phyloP scores from a whole-genome alignment of 2,888 invertebrate species.

The Agrotis puta region DNA sequence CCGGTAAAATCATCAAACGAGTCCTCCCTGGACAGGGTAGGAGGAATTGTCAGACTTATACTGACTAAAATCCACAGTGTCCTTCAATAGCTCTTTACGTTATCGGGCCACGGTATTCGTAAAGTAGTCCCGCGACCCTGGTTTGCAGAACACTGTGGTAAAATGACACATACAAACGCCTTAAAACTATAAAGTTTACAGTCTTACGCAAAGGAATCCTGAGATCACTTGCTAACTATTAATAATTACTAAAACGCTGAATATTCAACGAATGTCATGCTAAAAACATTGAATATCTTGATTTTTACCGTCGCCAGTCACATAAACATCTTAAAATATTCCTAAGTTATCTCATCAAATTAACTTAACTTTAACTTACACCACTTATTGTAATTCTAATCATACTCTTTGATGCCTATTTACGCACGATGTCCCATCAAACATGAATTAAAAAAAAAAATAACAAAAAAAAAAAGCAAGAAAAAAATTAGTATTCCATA shows the following conservation, averaged over 20 bases:
- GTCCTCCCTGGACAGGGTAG: too few species aligned
- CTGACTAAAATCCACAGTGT: too few species aligned
- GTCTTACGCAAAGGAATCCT: slow-evolving; percentile 31
- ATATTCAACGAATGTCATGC: slow-evolving; percentile 52
- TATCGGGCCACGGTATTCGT: too few species aligned
- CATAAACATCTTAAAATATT: slow-evolving; percentile 51
- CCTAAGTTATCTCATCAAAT: slow-evolving; percentile 30
- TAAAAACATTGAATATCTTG: slow-evolving; percentile 47
- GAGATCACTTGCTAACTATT: slow-evolving; percentile 45
- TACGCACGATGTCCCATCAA: slow-evolving; percentile 45
- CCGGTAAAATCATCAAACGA: too few species aligned
- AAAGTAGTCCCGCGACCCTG: too few species aligned
- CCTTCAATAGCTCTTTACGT: too few species aligned
- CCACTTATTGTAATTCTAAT: slow-evolving; percentile 50
- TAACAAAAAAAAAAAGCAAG: slow-evolving; percentile 25
- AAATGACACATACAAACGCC: slow-evolving; percentile 2
- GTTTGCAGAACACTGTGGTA: not conserved
- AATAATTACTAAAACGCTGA: slow-evolving; percentile 46
- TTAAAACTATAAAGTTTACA: slow-evolving; percentile 20
- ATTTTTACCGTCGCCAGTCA: slow-evolving; percentile 15
- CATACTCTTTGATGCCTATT: slow-evolving; percentile 14
- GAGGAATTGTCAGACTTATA: too few species aligned
- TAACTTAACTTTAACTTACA: too few species aligned
- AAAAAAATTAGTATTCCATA: slow-evolving; percentile 74
- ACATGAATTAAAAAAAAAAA: slow-evolving; percentile 33